phyloP scores from a whole-genome alignment of 2,113 vertebrate species.

The Euleptes europaea region DNA sequence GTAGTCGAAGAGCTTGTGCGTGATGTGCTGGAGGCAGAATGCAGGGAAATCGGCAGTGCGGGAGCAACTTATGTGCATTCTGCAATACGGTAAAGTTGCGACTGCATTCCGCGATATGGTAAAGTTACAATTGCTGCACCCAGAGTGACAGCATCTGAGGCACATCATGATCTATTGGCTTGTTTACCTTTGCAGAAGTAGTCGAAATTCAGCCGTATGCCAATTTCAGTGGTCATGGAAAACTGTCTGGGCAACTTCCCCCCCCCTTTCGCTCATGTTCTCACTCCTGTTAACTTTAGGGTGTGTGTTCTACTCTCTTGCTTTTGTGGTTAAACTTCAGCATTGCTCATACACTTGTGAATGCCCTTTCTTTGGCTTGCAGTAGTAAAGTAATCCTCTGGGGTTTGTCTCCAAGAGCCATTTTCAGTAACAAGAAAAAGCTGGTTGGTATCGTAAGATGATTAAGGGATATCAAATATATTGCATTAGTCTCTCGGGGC shows the following conservation, averaged over 20 bases:
- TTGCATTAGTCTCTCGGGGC: too few relatives aligned
- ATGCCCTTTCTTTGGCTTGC: background rate
- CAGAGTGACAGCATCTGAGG: background rate
- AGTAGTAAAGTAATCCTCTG: too few relatives aligned
- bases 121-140: constrained; percentile 35
- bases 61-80: constrained; percentile 71
- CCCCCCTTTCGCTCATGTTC: too few relatives aligned
- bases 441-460: too few relatives aligned
- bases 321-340: background rate
- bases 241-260: background rate
- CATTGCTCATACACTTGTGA: background rate
- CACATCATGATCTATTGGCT: background rate
- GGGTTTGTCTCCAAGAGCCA: too few relatives aligned
- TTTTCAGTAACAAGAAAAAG: too few relatives aligned
- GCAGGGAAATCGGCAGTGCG: constrained; percentile 70
- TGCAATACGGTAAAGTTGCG: constrained; percentile 83
- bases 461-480: too few relatives aligned
- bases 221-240: background rate
- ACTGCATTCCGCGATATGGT: constrained; percentile 82
- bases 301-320: background rate
- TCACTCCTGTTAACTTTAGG: background rate
- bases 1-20: constrained; percentile 80
- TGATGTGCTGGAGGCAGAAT: constrained; percentile 79
- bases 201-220: rapidly evolving
- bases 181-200: background rate